A percentile compares a stretch with the other conserved stretches of the same genome.
These are phyloP conservation scores for Antigone vipio DNA, from an alignment of 2,113 vertebrate species.

Conservation along the genomic window DNA sequence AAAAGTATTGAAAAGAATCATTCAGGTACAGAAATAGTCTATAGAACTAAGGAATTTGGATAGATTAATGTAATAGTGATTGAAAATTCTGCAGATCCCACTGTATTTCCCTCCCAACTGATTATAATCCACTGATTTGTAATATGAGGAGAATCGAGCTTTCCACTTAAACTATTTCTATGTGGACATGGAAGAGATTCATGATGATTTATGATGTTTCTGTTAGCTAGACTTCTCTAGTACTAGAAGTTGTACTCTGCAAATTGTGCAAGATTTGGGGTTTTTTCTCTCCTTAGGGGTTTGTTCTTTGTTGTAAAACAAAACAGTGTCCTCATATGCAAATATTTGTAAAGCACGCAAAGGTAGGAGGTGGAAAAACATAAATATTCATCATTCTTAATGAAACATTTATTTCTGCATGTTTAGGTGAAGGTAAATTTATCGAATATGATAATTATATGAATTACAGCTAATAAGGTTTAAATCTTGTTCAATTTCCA, in stretches of 20 bases:
- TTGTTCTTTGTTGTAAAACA: neutral
- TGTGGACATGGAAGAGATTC: no score
- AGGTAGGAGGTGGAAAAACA: neutral
- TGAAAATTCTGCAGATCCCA: neutral
- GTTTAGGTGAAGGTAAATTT: neutral
- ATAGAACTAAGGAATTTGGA: neutral
- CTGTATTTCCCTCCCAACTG: no score
- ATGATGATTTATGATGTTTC: neutral
- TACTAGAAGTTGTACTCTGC: neutral
- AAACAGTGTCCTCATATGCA: neutral
- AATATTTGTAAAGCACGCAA: neutral
- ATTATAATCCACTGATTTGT: neutral
- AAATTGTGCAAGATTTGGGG: neutral
- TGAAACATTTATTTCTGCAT: neutral
- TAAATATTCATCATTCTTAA: slow-evolving; percentile 35
- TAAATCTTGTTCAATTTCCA: neutral
- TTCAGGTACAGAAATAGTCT: neutral
- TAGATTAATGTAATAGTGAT: neutral
- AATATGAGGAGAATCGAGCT: neutral
- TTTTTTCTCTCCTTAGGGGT: neutral
- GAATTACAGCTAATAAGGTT: neutral
- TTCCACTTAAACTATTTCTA: neutral
- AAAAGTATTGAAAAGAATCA: neutral
- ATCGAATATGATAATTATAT: neutral
- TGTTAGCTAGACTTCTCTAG: neutral